A percentile compares a stretch with the other conserved stretches of the same genome.
Conservation (phyloP, 2,113 vertebrate genomes). For the Paraplagusia blochii region DNA sequence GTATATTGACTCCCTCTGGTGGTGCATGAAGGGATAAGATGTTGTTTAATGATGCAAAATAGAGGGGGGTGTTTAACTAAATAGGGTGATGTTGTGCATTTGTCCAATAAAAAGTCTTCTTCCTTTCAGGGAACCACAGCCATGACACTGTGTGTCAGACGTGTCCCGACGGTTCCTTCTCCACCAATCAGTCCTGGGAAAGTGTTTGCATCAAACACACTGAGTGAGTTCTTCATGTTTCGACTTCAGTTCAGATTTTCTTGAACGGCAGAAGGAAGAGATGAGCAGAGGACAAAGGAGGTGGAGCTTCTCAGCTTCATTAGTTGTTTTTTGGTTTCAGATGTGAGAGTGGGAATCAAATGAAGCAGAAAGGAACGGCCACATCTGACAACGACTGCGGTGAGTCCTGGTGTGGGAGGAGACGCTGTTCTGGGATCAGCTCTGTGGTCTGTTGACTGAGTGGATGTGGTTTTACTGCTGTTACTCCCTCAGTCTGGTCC, state of each 20-base stretch:
- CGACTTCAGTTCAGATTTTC: too few species aligned
- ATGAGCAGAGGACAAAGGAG: too few species aligned
- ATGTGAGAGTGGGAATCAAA: slow-evolving; percentile 16
- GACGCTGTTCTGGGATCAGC: neutral
- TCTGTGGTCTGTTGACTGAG: too few species aligned
- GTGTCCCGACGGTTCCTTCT: slow-evolving; percentile 55
- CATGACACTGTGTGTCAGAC: slow-evolving; percentile 55
- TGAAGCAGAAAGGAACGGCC: slow-evolving; percentile 4
- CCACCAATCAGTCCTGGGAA: neutral
- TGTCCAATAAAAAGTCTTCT: too few species aligned
- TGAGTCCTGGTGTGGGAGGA: slow-evolving; percentile 40
- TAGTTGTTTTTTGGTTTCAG: slow-evolving; percentile 32
- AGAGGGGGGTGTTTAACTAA: too few species aligned
- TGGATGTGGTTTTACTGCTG: too few species aligned
- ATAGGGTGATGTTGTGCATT: neutral
- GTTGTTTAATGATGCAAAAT: too few species aligned
- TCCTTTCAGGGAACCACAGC: slow-evolving; percentile 33
- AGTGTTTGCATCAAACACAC: slow-evolving; percentile 40
- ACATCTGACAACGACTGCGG: slow-evolving; percentile 61
- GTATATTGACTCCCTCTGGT: too few species aligned
- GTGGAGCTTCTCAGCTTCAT: neutral
- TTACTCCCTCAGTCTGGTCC: too few species aligned
- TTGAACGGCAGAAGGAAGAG: too few species aligned
- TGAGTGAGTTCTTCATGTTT: slow-evolving; percentile 49
- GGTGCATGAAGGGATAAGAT: too few species aligned